Evolutionary conservation across 2,888 invertebrate species (phyloP), one percentile per base, ranked within the genome.

Genomic region (Pardosa pseudoannulata): DNA sequence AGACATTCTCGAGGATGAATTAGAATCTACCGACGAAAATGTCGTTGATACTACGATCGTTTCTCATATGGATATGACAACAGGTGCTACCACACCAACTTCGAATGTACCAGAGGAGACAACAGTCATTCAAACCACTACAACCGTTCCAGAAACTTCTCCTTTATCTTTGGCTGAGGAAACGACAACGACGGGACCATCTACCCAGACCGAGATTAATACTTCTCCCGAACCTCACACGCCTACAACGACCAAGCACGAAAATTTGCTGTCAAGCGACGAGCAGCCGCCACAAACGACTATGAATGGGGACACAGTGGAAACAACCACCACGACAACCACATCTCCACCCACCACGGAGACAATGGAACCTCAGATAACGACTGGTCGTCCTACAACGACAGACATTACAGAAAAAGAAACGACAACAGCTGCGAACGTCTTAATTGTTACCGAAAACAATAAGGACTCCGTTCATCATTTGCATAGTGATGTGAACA

Each of bases 251-350:
- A 56, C 56, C 5, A 56, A 56, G 23, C 9, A 46, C 16, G 56
- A 56, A 56, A 56, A 56, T 56, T 56, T 56, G 23, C 23, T 56
- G 11, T 56, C 32, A n/a, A 67, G 23, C 23, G 23, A 70, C 3
- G 23, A 39, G 16, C 39, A 70, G 13, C 0, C 13, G 1, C 28
- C n/a, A 9, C n/a, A 70, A 41, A 70, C 70, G 5, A 70, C 70
- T 27, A 70, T 36, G 31, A 16, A 36, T 11, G 27, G 27, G 28
- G n/a, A 16, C 70, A 41, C 7, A n/a, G 23, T 32, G 2, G 28
- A 76, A 71, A 70, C 68, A 73, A 70, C 73, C 67, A n/a, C n/a
- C n/a, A 75, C 50, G 41, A 71, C 74, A 75, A 75, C 36, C 39
- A 65, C 5, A 50, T 65, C 41, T 13, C 62, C 41, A 11, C 6